Evolutionary conservation across 92 coral and sea anemone species (phyloP), one percentile per base, ranked within the genome.

Genomic region (Actinostola sp.): DNA sequence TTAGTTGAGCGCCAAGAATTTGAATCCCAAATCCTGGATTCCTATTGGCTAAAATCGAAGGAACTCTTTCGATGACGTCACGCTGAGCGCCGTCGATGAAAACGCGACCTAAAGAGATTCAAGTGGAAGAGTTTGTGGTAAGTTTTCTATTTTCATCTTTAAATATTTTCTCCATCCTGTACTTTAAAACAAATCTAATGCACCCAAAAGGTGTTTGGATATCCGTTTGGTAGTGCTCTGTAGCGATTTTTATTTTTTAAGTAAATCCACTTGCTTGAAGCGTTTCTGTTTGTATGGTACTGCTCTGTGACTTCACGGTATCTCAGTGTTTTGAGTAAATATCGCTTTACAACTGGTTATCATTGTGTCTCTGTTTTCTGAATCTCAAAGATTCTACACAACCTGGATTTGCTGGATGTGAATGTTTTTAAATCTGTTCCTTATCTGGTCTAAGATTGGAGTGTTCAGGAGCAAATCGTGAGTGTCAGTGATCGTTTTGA

Each of bases 1-100:
- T 61, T 58, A 66, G 38, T 80, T 79, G 77, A 81, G 97, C 97
- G 97, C 92, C 89, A 90, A 90, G 87, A 83, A 80, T 90, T 90
- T 90, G 97, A 90, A 90, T 87, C 90, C 36, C 57, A 77, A 79
- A 73, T 84, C 53, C 53, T 17, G 82, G 66, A 43, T 61, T 87
- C 53, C 70, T 74, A 90, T 88, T 90, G 97, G 97, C 51, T 71
- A 50, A 72, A 44, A 42, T 17, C 24, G 43, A 60, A 74, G 88
- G 85, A 89, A 81, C 64, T 71, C 89, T 78, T 75, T 69, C 86
- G 81, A 82, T 88, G 89, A 86, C 97, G 82, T 84, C 92, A 80
- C 82, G 88, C 82, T 80, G 89, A 70, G 84, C 86, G 85, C 82
- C 78, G 89, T 78, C 88, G 73, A 81, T 76, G 84, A 61, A 77